Evolutionary conservation across 2,113 vertebrate genomes (phyloP).

Genomic region (Gila orcuttii): DNA sequence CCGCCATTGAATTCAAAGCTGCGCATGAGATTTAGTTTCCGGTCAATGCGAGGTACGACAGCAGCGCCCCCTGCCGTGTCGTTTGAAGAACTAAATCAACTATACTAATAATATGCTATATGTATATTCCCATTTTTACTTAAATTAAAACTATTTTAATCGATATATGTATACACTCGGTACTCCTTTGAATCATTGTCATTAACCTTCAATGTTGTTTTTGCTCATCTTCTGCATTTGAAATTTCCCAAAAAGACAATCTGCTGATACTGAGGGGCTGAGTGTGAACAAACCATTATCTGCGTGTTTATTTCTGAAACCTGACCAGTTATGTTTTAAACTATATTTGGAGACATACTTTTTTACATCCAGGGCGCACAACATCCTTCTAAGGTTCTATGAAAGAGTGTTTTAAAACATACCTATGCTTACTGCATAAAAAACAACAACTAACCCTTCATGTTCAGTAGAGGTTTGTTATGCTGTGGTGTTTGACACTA

Average conservation of each 20-base stretch:
- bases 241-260: background rate
- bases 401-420: background rate
- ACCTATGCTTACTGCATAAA: background rate
- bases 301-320: background rate
- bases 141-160: too few relatives aligned
- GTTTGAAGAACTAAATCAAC: background rate
- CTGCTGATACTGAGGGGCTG: background rate
- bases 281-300: background rate
- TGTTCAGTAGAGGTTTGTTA: background rate
- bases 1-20: slow-evolving; percentile 7
- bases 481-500: background rate
- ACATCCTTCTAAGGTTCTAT: background rate
- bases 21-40: slow-evolving; percentile 2
- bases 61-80: slow-evolving; percentile 20
- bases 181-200: background rate
- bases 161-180: too few relatives aligned
- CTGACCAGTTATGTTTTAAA: background rate
- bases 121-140: background rate
- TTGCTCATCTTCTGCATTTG: background rate
- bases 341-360: background rate
- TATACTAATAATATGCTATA: too few relatives aligned
- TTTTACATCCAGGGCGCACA: background rate
- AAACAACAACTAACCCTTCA: background rate
- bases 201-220: background rate
- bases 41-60: background rate